Percentiles rank a stretch among this genome's conserved stretches.
These are phyloP conservation scores for Dicerorhinus sumatrensis DNA, from an alignment of 2,113 vertebrate species.

Conservation along the genomic window DNA sequence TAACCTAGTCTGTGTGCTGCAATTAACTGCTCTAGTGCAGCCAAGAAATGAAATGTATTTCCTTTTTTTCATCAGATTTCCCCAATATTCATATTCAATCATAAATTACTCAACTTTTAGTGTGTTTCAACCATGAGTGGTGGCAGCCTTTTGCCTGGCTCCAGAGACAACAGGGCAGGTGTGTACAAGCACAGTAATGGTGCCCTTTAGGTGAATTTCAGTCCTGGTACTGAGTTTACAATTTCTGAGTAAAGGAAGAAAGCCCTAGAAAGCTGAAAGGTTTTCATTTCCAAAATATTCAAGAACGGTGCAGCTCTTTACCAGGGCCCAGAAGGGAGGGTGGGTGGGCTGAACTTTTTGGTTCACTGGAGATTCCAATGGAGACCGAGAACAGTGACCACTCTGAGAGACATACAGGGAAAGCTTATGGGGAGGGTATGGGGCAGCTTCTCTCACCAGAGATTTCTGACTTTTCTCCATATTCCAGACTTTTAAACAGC, in stretches of 20 bases:
- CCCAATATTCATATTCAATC: neutral
- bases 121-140: neutral
- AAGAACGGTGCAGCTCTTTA: neutral
- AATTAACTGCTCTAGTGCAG: neutral
- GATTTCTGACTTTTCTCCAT: neutral
- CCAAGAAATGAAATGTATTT: neutral
- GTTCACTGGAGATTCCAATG: neutral
- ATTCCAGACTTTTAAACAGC: neutral
- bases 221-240: neutral
- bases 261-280: neutral
- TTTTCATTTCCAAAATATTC: slow-evolving; percentile 1
- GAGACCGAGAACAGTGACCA: neutral
- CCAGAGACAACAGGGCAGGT: neutral
- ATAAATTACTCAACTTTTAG: neutral
- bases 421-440: neutral
- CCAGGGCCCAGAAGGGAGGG: neutral
- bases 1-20: neutral
- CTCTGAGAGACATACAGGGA: neutral
- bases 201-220: neutral
- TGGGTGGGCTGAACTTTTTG: neutral
- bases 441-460: neutral
- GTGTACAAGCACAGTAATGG: neutral
- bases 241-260: neutral
- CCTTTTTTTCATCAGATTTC: neutral
- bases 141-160: neutral